phyloP scores from a whole-genome alignment of 2,888 invertebrate genomes.

The Laothoe populi region DNA sequence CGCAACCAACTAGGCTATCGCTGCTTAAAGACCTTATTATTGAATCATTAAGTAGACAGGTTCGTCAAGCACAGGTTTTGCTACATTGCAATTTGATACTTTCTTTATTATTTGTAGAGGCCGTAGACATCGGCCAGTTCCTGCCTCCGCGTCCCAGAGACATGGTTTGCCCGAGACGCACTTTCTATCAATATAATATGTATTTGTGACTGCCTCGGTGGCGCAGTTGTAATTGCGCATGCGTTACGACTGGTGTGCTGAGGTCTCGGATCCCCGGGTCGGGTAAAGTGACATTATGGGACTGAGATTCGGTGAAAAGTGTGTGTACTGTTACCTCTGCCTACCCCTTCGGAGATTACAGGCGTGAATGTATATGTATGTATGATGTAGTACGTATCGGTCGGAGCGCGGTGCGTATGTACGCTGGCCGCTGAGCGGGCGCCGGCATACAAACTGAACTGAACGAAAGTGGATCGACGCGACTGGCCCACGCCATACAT shows the following conservation, averaged over 20 bases:
- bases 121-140: constrained; percentile 32
- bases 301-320: too few relatives aligned
- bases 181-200: constrained; percentile 77
- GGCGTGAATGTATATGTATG: too few relatives aligned
- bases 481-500: constrained; percentile 47
- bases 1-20: too few relatives aligned
- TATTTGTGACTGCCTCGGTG: too few relatives aligned
- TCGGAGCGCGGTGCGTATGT: constrained; percentile 49
- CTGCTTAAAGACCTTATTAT: not conserved
- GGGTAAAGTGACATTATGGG: too few relatives aligned
- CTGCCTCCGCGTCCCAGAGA: constrained; percentile 36
- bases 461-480: constrained; percentile 68
- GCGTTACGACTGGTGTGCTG: too few relatives aligned
- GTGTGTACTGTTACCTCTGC: too few relatives aligned
- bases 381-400: constrained; percentile 51
- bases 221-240: too few relatives aligned
- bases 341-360: too few relatives aligned
- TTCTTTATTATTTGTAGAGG: constrained; percentile 19
- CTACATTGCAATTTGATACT: constrained; percentile 12
- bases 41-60: not conserved
- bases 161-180: constrained; percentile 49
- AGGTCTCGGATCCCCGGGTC: too few relatives aligned
- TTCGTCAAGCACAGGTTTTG: constrained; percentile 1
- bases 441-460: constrained; percentile 64
- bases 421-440: constrained; percentile 28